Percentiles rank a stretch among this genome's conserved stretches.
phyloP scores from a whole-genome alignment of 2,113 vertebrate genomes.

The Epinephelus moara region DNA sequence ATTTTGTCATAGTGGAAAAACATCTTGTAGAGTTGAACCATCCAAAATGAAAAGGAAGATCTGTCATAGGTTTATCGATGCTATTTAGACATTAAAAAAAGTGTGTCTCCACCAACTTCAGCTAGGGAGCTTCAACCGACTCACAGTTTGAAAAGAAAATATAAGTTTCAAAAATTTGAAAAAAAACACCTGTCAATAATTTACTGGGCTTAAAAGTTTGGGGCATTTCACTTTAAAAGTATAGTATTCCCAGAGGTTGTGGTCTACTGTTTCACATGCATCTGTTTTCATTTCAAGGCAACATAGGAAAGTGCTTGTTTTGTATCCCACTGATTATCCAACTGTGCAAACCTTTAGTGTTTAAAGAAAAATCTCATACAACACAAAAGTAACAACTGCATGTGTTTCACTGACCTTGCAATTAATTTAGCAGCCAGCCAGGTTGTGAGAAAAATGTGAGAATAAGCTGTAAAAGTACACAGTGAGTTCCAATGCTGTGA shows the following conservation, averaged over 20 bases:
- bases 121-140: too few species aligned
- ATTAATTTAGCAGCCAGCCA: not conserved
- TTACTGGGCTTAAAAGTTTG: not conserved
- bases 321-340: not conserved
- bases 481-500: conserved; percentile 25
- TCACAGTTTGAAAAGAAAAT: too few species aligned
- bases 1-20: not conserved
- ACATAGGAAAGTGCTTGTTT: too few species aligned
- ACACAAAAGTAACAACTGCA: not conserved
- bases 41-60: not conserved
- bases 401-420: not conserved
- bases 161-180: not conserved
- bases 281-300: too few species aligned
- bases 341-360: not conserved
- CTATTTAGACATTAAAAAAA: not conserved
- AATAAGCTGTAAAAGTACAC: not conserved
- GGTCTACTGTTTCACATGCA: not conserved
- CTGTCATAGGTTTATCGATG: not conserved
- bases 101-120: not conserved
- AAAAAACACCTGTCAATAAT: not conserved
- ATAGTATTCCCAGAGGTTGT: not conserved
- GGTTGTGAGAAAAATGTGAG: not conserved
- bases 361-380: not conserved
- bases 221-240: not conserved
- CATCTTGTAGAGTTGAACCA: not conserved